These are phyloP conservation scores for Cariama cristata DNA, from an alignment of 2,113 vertebrate genomes.

Conservation along the genomic window DNA sequence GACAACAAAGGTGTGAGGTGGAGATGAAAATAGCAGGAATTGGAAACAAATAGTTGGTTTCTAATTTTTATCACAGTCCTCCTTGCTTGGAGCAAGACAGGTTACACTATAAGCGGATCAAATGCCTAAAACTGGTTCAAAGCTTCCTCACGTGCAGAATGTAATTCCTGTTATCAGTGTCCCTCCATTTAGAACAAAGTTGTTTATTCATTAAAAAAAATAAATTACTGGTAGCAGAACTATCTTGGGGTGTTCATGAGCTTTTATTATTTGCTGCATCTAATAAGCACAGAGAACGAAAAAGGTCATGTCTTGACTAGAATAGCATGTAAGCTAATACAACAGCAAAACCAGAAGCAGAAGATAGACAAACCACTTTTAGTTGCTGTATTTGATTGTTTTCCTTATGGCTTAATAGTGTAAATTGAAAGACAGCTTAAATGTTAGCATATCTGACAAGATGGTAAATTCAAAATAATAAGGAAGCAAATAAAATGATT, in stretches of 20 bases:
- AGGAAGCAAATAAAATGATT: conserved; percentile 59
- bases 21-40: not conserved
- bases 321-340: not conserved
- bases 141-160: not conserved
- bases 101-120: not conserved
- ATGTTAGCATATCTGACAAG: conserved; percentile 40
- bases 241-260: not conserved
- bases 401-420: conserved; percentile 26
- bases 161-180: not conserved
- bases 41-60: not conserved
- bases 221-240: not conserved
- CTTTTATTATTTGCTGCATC: not conserved
- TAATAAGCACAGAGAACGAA: not conserved
- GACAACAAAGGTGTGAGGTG: conserved; percentile 8
- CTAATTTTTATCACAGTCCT: not conserved
- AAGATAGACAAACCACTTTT: not conserved
- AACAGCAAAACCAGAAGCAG: not conserved
- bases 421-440: conserved; percentile 35
- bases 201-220: not conserved
- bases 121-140: not conserved
- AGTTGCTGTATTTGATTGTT: conserved; percentile 34
- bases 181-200: not conserved
- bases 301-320: not conserved
- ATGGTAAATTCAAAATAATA: conserved; percentile 41
- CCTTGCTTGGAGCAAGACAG: not conserved